Conservation (phyloP, 1,140 invertebrate species). For the Lepidotrigona ventralis region DNA sequence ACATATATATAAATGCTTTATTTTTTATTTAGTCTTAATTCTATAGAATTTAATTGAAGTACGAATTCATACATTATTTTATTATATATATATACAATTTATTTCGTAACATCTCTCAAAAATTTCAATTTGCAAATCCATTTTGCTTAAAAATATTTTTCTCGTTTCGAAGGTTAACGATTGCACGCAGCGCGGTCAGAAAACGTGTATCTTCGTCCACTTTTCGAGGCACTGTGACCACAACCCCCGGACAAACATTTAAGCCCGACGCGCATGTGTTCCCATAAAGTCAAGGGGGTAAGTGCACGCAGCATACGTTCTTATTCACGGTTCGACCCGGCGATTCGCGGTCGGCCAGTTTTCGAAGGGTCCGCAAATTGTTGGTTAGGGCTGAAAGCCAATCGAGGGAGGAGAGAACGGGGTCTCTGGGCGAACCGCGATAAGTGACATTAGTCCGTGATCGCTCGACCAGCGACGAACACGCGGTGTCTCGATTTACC, state of each 20-base stretch:
- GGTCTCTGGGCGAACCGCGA: conserved; percentile 42
- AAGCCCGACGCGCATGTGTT: conserved; percentile 43
- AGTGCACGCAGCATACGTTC: conserved; percentile 51
- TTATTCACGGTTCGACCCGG: conserved; percentile 43
- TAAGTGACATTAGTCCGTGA: conserved; percentile 56
- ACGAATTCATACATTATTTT: neutral
- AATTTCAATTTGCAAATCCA: neutral
- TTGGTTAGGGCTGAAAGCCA: conserved; percentile 59
- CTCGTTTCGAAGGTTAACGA: neutral
- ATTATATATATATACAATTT: neutral
- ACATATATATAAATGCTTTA: too few relatives aligned
- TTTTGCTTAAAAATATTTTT: neutral
- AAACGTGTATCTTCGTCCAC: neutral
- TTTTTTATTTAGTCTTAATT: too few relatives aligned
- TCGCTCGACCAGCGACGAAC: conserved; percentile 35
- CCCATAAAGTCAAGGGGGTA: conserved; percentile 54
- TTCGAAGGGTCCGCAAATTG: conserved; percentile 61
- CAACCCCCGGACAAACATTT: conserved; percentile 16
- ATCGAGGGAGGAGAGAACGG: conserved; percentile 50
- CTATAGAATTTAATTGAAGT: too few relatives aligned
- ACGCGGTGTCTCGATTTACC: conserved; percentile 1
- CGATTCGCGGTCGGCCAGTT: conserved; percentile 62
- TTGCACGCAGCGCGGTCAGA: neutral
- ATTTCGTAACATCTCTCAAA: neutral
- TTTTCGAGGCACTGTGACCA: conserved; percentile 2